Evolutionary conservation across 2,797 vertebrate genomes (phyloP), one percentile per base, ranked within the genome.

Genomic region (Hippocampus kuda): DNA sequence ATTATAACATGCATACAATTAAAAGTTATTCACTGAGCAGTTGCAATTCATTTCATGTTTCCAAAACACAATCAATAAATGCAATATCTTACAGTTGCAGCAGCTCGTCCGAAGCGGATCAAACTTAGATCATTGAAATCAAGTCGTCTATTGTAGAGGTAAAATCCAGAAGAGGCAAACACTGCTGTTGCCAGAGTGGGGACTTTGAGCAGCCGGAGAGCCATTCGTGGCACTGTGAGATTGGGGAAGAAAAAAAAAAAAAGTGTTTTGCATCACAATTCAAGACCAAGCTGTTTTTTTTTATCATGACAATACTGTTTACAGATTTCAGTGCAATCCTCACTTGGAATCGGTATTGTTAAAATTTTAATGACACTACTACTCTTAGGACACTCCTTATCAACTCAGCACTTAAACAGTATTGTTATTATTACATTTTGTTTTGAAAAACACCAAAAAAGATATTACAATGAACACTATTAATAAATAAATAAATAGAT

Each of bases 61-160:
- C 12, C 3, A 44, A 13, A 15, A 63, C 24, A 48, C 8, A 46
- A 6, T 26, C 4, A 3, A 48, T 42, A 22, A n/a, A 42, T 42
- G 5, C 2, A 44, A 18, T 15, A 22, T 20, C 48, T 67, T 42
- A 98, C 96, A 30, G 93, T 92, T 62, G 89, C 88, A 56, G 94
- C 90, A 2, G 97, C 94, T 85, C 97, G 90, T 76, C 94, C 93
- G 30, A 97, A 94, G 75, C 96, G 90, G 75, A 99, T 79, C 8
- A 94, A 71, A 20, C 94, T 95, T 75, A 98, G 91, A 83, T 98
- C 96, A 72, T 84, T 94, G 79, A 90, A 88, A 84, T 98, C 94
- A 86, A 95, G 72, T 68, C 88, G 90, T 71, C 83, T 89, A 79
- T 77, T 85, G 74, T 94, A 92, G 20, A 96, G 70, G 79, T 91